A percentile compares a stretch with the other conserved stretches of the same genome.
Conservation (phyloP, 2,888 invertebrate species). For the Ptilodon capucinus region DNA sequence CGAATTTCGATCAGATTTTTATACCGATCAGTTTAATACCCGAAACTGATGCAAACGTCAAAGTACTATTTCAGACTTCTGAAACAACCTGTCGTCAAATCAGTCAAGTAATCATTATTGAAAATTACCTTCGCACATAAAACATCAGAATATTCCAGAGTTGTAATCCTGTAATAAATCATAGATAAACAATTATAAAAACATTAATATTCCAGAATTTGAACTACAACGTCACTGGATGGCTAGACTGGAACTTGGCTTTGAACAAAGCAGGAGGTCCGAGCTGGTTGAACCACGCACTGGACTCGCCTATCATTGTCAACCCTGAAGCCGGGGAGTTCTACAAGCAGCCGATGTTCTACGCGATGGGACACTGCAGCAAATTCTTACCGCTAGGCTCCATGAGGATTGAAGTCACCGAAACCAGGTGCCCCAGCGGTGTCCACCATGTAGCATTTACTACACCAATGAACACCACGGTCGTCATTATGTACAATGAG, state of each 20-base stretch:
- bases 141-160: no score
- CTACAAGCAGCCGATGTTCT: constrained; percentile 94
- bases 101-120: no score
- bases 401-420: constrained; percentile 32
- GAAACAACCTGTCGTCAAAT: no score
- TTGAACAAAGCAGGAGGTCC: constrained; percentile 89
- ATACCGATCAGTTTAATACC: no score
- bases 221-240: constrained; percentile 85
- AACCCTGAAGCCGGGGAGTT: constrained; percentile 83
- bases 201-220: constrained; percentile 72
- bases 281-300: constrained; percentile 87
- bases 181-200: constrained; percentile 38
- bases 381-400: constrained; percentile 86
- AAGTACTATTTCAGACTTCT: no score
- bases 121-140: no score
- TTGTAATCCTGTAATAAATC: no score
- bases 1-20: no score
- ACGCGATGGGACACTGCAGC: constrained; percentile 89
- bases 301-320: constrained; percentile 87
- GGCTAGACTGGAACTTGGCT: constrained; percentile 94
- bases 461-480: no score
- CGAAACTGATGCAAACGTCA: no score
- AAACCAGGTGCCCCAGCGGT: not conserved
- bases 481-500: no score
- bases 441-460: no score